phyloP scores from a whole-genome alignment of 1,140 invertebrate species.

The Meloidogyne floridensis region DNA sequence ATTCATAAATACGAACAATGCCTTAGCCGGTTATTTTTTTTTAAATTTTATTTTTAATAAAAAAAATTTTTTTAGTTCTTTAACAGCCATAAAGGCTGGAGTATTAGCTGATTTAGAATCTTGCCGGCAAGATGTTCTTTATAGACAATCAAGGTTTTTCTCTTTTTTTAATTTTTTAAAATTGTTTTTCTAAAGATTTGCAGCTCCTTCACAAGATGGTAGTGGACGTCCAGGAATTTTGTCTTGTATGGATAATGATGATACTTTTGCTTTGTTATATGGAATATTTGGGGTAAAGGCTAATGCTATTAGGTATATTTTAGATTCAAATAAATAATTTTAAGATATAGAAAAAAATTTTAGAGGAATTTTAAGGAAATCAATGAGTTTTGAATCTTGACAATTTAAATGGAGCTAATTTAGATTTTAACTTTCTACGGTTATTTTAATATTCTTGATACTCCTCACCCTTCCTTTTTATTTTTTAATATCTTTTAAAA shows the following conservation, averaged over 20 bases:
- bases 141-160: slow-evolving; percentile 42
- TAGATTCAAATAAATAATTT: not conserved
- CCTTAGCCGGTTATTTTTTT: slow-evolving; percentile 52
- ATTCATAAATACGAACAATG: slow-evolving; percentile 64
- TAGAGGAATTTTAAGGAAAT: too few relatives aligned
- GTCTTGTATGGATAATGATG: slow-evolving; percentile 52
- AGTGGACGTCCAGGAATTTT: slow-evolving; percentile 8
- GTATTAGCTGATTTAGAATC: slow-evolving; percentile 58
- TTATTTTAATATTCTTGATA: too few relatives aligned
- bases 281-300: slow-evolving; percentile 63
- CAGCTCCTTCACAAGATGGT: not conserved
- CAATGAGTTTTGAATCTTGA: too few relatives aligned
- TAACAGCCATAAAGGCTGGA: slow-evolving; percentile 61
- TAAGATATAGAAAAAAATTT: not conserved
- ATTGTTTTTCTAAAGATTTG: not conserved
- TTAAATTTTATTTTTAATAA: not conserved
- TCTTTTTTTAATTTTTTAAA: not conserved
- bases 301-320: slow-evolving; percentile 52
- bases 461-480: too few relatives aligned
- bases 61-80: slow-evolving; percentile 47
- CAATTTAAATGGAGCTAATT: too few relatives aligned
- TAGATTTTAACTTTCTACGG: slow-evolving; percentile 2
- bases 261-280: slow-evolving; percentile 61
- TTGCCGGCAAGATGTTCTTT: slow-evolving; percentile 52
- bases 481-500: not conserved